phyloP scores from a whole-genome alignment of 1,140 invertebrate species.

The Lepidurus couesii region DNA sequence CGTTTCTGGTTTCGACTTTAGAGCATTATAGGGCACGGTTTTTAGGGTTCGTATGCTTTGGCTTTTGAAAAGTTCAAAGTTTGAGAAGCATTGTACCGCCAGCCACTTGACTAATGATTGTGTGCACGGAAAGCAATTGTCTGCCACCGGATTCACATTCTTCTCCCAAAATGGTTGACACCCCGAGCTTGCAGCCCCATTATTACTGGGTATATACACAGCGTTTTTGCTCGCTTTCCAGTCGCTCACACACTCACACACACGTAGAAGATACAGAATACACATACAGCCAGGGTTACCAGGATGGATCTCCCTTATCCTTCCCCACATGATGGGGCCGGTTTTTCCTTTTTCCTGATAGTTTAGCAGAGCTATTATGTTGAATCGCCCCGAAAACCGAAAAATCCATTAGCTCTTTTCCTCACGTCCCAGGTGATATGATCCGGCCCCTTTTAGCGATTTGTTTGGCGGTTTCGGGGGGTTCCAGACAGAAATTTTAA shows the following conservation, averaged over 20 bases:
- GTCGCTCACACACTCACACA: not conserved
- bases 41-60: not conserved
- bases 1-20: no score
- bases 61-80: not conserved
- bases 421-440: not conserved
- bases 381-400: not conserved
- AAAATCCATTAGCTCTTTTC: not conserved
- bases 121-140: slow-evolving; percentile 19
- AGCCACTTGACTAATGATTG: slow-evolving; percentile 22
- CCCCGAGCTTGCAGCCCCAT: not conserved
- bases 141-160: slow-evolving; percentile 14
- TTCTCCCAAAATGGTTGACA: slow-evolving; percentile 3
- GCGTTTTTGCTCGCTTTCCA: not conserved
- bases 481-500: not conserved
- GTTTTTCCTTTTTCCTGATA: not conserved
- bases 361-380: not conserved
- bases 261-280: not conserved
- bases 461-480: not conserved
- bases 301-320: not conserved
- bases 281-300: not conserved
- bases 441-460: slow-evolving; percentile 6
- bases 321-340: not conserved
- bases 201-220: not conserved
- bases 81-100: not conserved
- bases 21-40: no score